Evolutionary conservation across 2,113 vertebrate species (phyloP).

Genomic region (Eidolon helvum): DNA sequence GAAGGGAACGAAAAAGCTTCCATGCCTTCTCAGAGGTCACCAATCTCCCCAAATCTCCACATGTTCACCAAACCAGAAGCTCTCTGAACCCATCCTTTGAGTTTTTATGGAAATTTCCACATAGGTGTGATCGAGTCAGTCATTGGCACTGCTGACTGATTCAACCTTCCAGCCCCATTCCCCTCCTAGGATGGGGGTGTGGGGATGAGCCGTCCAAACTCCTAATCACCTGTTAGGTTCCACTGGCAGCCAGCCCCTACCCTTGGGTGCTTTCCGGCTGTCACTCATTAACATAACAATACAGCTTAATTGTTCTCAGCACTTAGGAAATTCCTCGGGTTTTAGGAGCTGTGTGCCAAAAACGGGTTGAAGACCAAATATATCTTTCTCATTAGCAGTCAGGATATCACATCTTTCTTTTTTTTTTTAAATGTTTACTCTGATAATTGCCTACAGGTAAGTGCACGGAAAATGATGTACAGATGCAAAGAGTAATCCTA

Average conservation of each 20-base stretch:
- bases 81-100: neutral
- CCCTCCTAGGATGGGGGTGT: neutral
- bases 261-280: neutral
- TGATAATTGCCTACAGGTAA: neutral
- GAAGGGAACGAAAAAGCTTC: neutral
- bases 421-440: neutral
- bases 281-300: neutral
- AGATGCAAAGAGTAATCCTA: neutral
- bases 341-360: neutral
- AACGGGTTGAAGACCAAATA: neutral
- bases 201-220: neutral
- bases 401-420: neutral
- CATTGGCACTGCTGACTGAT: neutral
- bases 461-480: neutral
- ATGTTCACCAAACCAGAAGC: neutral
- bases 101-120: neutral
- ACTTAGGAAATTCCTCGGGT: neutral
- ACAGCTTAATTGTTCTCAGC: too few relatives aligned
- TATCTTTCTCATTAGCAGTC: neutral
- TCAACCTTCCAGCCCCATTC: neutral
- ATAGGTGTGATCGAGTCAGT: neutral
- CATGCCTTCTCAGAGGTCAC: neutral
- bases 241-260: neutral
- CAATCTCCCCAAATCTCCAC: neutral
- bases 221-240: neutral